Percentiles rank a stretch among this genome's conserved stretches.
These are phyloP conservation scores for Temnothorax unifasciatus DNA, from an alignment of 2,888 invertebrate species.

Conservation along the genomic window DNA sequence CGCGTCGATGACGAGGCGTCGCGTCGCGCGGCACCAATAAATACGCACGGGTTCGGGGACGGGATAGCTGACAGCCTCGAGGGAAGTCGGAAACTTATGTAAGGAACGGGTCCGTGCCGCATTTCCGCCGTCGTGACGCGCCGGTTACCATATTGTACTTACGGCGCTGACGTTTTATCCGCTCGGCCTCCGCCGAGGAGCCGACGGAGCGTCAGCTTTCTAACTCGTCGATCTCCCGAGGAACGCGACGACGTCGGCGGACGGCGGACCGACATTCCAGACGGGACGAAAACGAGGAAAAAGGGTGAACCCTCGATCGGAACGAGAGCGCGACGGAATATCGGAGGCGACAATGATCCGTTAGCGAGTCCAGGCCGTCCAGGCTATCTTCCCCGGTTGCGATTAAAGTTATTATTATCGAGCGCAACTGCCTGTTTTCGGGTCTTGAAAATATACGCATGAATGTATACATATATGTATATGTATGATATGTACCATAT, in stretches of 20 bases:
- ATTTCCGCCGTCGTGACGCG: conserved; percentile 23
- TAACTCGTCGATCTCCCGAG: not conserved
- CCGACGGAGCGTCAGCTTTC: conserved; percentile 8
- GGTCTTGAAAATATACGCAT: not conserved
- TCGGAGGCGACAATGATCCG: not conserved
- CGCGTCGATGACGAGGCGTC: not conserved
- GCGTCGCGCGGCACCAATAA: not conserved
- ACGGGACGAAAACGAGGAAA: not conserved
- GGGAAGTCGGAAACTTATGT: conserved; percentile 39
- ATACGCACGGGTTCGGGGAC: too few relatives aligned
- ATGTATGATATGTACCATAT: too few relatives aligned
- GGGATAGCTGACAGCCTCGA: not conserved
- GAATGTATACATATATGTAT: not conserved
- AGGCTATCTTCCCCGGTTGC: not conserved
- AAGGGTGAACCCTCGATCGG: not conserved
- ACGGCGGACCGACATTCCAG: not conserved
- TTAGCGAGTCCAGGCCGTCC: not conserved
- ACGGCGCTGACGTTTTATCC: not conserved
- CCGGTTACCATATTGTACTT: conserved; percentile 46
- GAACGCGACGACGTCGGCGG: not conserved
- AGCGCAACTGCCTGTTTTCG: not conserved
- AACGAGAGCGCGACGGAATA: conserved; percentile 7
- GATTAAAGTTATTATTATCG: not conserved
- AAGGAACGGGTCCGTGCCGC: conserved; percentile 7
- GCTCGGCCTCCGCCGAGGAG: too few relatives aligned